Evolutionary conservation across 2,797 vertebrate genomes (phyloP).

Genomic region (Phaenicophaeus curvirostris): DNA sequence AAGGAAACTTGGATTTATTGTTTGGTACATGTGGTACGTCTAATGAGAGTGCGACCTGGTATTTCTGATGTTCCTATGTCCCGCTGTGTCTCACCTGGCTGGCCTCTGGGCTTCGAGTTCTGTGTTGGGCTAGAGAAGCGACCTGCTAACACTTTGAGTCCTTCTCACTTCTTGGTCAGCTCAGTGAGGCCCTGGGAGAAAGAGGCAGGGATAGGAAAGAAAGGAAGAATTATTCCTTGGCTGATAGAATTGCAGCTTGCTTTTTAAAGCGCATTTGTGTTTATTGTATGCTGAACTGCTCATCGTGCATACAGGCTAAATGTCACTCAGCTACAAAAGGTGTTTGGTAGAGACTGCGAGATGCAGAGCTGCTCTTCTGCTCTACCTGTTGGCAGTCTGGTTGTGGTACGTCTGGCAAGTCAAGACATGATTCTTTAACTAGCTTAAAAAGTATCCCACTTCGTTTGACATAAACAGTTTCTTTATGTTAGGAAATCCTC

Average conservation of each 20-base stretch:
- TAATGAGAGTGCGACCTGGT: not conserved
- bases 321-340: not conserved
- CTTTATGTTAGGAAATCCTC: slow-evolving; percentile 69
- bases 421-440: slow-evolving; percentile 21
- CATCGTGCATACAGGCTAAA: rapidly evolving
- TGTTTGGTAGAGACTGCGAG: not conserved
- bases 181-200: not conserved
- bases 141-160: not conserved
- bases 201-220: not conserved
- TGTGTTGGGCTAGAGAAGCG: not conserved
- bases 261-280: not conserved
- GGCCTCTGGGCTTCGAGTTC: not conserved
- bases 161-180: not conserved
- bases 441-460: slow-evolving; percentile 36
- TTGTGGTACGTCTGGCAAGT: slow-evolving; percentile 48
- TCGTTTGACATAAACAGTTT: slow-evolving; percentile 49
- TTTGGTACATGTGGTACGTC: not conserved
- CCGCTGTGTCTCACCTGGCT: not conserved
- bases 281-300: not conserved
- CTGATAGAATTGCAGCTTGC: not conserved
- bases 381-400: slow-evolving; percentile 37
- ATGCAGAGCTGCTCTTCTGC: not conserved
- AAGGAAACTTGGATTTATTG: not conserved
- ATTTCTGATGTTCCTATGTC: not conserved
- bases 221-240: not conserved